Evolutionary conservation across 2,797 vertebrate species (phyloP), one percentile per base, ranked within the genome.

Genomic region (Mus minutoides): DNA sequence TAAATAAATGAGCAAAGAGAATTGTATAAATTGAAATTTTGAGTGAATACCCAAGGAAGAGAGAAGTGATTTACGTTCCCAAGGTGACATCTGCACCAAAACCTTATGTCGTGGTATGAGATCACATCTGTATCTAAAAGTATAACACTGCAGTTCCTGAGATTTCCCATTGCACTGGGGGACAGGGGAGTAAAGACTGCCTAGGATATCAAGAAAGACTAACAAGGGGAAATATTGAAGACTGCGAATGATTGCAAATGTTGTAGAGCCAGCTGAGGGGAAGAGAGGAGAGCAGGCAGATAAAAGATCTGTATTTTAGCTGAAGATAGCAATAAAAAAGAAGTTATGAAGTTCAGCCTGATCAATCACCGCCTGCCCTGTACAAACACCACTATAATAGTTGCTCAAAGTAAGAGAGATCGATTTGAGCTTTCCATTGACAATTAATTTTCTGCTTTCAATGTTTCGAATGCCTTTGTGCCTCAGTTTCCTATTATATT

Each of bases 281-380:
- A 37, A 49, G 52, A 46, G 80, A 75, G 24, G 31, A 10, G 5
- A n/a, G 19, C 54, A 64, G 95, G 22, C 40, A 37, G 77, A 62
- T 2, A 43, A 16, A 12, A 37, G 64, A 92, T 80, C 56, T 54
- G 43, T 37, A 40, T 94, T 97, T 95, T 17, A 78, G 90, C 93
- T 79, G 93, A 97, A 90, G 49, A 86, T 9, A 69, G 88, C 46
- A 90, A 52, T 71, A 52, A 91, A 49, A 78, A 71, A n/a, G 87
- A 78, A 29, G 12, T 83, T 34, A 69, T 2, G 37, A 85, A n/a
- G 49, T 2, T 0, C 10, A 58, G 49, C 67, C 31, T 76, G 22
- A 78, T 69, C 88, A 29, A 29, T 86, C 19, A 0, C 46, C 16
- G 1, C 62, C 2, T 19, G 62, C n/a, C 43, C 24, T 13, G 37